Base-by-base conservation (phyloP, 2,888 invertebrate genomes). In the Morinoia aosen region DNA sequence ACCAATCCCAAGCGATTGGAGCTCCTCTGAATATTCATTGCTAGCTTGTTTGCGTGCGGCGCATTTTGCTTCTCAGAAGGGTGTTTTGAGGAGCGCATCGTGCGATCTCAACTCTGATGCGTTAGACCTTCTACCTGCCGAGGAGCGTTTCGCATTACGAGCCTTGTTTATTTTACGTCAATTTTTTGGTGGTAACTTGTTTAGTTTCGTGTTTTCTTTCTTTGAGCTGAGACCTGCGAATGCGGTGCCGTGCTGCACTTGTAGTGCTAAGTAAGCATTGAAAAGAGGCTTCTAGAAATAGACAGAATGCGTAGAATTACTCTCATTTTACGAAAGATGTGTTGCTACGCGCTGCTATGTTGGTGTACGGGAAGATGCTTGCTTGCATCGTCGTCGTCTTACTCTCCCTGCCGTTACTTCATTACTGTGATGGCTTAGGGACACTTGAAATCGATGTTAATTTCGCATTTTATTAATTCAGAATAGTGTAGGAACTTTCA, bases 21-120 rank as follows among this genome's bases (percentile, higher is more conserved):
- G 48, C 40, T 40, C 48, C 90, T 76, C 90, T 39, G 90, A 90
- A 90, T 90, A 90, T 90, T 90, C 90, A 90, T 90, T 48, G 90
- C 48, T 90, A 19, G 40, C 90, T 90, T 90, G 90, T 90, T 90
- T 90, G 48, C 48, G 90, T 40, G 90, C 48, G 4, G 25, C 10
- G 25, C 48, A 90, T 90, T 90, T 90, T 90, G 16, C 90, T 40
- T 0, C 90, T 90, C 90, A 40, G 39, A 19, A 90, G 90, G 40
- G 90, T 90, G 90, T 90, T 90, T 90, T 90, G 48, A 90, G 90
- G 40, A 76, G 90, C 39, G 40, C 90, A 90, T 0, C 48, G 14
- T 90, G 90, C 90, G 39, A 76, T 76, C 33, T 76, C 25, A 33
- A 10, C 25, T 33, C 76, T 33, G 25, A 33, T 25, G 76, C 76